A percentile compares a stretch with the other conserved stretches of the same genome.
Conservation (phyloP, 2,888 invertebrate genomes). For the Bursaphelenchus okinawaensis region DNA sequence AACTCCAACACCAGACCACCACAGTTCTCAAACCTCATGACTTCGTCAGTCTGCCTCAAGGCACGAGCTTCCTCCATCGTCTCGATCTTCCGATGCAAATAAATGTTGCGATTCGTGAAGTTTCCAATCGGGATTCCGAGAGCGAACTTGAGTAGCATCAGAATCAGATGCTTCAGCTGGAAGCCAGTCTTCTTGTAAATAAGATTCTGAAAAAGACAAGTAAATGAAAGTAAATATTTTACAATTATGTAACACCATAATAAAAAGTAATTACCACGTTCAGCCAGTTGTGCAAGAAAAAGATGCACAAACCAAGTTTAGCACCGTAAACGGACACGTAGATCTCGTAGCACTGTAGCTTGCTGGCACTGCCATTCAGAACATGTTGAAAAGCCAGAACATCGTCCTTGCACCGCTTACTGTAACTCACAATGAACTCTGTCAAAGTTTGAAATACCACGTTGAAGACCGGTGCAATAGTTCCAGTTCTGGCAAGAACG, state of each 20-base stretch:
- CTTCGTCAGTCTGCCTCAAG: not conserved
- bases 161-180: not conserved
- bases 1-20: conserved; percentile 1
- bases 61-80: not conserved
- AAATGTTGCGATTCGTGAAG: not conserved
- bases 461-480: not conserved
- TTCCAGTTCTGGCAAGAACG: not conserved
- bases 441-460: not conserved
- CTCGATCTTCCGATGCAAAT: not conserved
- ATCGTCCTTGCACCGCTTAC: not conserved
- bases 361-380: not conserved
- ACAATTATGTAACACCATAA: too few species aligned
- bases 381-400: not conserved
- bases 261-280: conserved; percentile 6
- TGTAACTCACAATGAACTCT: not conserved
- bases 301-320: conserved; percentile 19
- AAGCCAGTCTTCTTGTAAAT: not conserved
- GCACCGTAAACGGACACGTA: conserved; percentile 30
- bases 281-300: conserved; percentile 33
- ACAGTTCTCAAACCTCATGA: not conserved
- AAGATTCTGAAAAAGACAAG: not conserved
- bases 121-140: not conserved
- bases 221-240: too few species aligned
- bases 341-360: not conserved
- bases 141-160: not conserved